Base-by-base conservation (phyloP, 2,888 invertebrate genomes). In the Watsonalla cultraria region DNA sequence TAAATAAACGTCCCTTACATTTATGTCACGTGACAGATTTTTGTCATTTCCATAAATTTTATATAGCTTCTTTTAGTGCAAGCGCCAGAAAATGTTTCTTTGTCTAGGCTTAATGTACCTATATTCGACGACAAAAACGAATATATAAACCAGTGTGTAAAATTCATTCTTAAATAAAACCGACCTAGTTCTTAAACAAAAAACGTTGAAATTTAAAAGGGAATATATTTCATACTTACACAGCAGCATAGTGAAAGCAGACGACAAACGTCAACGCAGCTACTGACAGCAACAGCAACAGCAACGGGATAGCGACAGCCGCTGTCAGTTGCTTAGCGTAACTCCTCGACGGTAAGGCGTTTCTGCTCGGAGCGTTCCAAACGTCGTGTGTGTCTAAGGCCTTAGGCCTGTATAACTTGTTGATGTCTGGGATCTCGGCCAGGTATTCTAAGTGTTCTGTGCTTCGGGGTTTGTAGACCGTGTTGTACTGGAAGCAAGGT, bases 191-290 rank as follows among this genome's bases (percentile, higher is more conserved):
- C 6, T 15, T 14, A 24, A 24, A 51, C 47, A 51, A 52, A 55
- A 0, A 50, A 62, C 14, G 64, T 9, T 51, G 56, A 24, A 24
- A 4, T 24, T 24, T 24, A 24, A 24, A 24, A 24, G 24, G 24
- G 24, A 24, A 24, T 24, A 24, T 24, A 24, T 24, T 24, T 24
- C 2, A 24, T 70, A 94, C 95, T 95, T 82, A 96, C 96, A 95
- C 90, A 74, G 94, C 93, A 61, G 94, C 94, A 69, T 95, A 94
- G 64, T 95, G 94, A 63, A 96, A 93, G 78, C 96, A 96, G 9
- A 96, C 86, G 0, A 95, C 93, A 2, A 94, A 92, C 0, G 95
- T 94, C 2, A 96, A 78, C 7, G 95, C 88, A 5, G 94, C 91
- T 0, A 94, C 91, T 1, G 95, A 82, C 14, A 95, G 74, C 47